A percentile compares a stretch with the other conserved stretches of the same genome.
These are phyloP conservation scores for Rhopilema esculentum DNA, from an alignment of 30 jellyfish, hydroid and myxozoan species.

Conservation along the genomic window DNA sequence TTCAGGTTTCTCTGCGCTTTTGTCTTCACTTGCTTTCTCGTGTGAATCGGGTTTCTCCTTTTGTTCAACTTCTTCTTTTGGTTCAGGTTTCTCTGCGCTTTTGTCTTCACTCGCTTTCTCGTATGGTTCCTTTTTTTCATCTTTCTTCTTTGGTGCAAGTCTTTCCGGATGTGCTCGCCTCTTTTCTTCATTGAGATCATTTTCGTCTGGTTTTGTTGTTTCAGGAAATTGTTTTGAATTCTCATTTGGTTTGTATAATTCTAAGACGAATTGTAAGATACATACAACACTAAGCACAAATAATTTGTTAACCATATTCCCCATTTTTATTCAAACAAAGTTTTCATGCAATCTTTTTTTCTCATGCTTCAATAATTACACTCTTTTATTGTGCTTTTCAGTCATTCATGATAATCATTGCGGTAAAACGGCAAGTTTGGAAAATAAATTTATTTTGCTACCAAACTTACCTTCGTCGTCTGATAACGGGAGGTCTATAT, in stretches of 20 bases:
- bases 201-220: no score
- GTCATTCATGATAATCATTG: not conserved
- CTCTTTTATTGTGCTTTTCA: no score
- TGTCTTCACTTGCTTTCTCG: not conserved
- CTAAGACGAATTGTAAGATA: no score
- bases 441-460: not conserved
- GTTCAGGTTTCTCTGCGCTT: not conserved
- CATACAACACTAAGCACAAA: no score
- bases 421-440: no score
- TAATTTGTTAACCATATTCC: no score
- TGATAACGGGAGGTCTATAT: conserved; percentile 10
- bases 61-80: not conserved
- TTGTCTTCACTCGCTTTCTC: not conserved
- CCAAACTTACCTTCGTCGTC: conserved; percentile 24
- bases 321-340: no score
- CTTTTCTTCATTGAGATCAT: no score
- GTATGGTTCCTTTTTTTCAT: not conserved
- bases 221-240: no score
- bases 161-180: not conserved
- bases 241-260: no score
- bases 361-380: no score
- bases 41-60: not conserved
- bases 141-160: not conserved
- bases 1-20: not conserved
- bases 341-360: no score